Percentiles rank a stretch among this genome's conserved stretches.
Evolutionary conservation across 2,113 vertebrate genomes (phyloP).

Genomic region (Isurus oxyrinchus): DNA sequence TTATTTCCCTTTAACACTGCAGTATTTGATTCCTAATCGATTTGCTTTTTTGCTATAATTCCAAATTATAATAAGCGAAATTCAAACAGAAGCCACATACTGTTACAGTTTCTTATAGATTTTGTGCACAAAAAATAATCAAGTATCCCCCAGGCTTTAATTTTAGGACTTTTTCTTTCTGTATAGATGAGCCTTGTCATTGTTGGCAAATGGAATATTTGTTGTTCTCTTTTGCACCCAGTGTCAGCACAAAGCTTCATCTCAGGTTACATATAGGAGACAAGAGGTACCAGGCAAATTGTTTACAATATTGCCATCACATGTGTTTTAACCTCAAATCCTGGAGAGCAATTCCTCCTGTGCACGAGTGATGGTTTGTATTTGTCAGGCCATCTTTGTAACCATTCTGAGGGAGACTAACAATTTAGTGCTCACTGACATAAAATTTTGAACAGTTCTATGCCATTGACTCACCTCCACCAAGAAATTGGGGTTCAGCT

Average conservation of each 20-base stretch:
- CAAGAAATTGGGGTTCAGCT: background rate
- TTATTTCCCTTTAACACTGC: constrained; percentile 16
- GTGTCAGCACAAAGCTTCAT: background rate
- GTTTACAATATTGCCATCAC: background rate
- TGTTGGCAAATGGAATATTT: background rate
- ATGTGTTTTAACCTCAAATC: background rate
- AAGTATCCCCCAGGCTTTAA: background rate
- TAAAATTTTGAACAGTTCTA: background rate
- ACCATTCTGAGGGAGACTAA: background rate
- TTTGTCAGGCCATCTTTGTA: background rate
- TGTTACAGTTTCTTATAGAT: background rate
- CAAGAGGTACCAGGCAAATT: background rate
- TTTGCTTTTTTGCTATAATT: background rate
- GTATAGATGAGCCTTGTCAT: background rate
- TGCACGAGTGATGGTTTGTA: background rate
- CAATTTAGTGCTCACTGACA: background rate
- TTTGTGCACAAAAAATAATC: background rate
- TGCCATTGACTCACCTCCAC: background rate
- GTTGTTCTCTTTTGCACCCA: background rate
- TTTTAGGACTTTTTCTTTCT: background rate
- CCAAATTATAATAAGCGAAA: constrained; percentile 7
- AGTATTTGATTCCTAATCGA: background rate
- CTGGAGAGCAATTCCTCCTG: background rate
- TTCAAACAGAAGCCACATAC: background rate
- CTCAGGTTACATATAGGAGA: background rate